These are phyloP conservation scores for Orchestes rusci DNA, from an alignment of 2,888 invertebrate species.

Conservation along the genomic window DNA sequence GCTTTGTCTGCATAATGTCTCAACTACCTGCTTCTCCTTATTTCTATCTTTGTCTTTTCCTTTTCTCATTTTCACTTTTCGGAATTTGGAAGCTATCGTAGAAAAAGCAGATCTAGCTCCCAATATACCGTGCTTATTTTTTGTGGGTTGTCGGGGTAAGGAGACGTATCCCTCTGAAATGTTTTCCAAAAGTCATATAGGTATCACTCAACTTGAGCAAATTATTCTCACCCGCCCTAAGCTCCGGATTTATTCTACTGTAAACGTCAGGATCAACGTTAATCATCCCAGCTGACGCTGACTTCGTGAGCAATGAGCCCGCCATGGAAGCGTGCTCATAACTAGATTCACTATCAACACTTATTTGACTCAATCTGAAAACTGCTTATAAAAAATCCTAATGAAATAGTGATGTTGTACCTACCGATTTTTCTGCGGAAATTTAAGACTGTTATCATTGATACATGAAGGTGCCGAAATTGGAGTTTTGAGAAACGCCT, in stretches of 20 bases:
- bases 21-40: constrained; percentile 53
- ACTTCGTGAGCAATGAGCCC: constrained; percentile 53
- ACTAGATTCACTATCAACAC: constrained; percentile 56
- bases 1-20: constrained; percentile 68
- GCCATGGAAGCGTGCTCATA: constrained; percentile 40
- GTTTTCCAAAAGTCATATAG: no score
- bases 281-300: constrained; percentile 73
- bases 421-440: constrained; percentile 35
- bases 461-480: constrained; percentile 25
- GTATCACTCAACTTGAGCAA: no score
- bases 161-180: constrained; percentile 45
- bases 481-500: constrained; percentile 55
- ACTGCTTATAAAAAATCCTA: not conserved
- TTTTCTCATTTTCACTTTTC: constrained; percentile 49
- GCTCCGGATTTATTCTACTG: constrained; percentile 48
- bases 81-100: constrained; percentile 53
- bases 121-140: constrained; percentile 38
- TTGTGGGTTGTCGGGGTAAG: constrained; percentile 42
- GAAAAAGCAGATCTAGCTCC: constrained; percentile 49
- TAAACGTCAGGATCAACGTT: constrained; percentile 57
- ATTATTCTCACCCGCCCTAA: constrained; percentile 40
- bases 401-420: not conserved
- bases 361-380: constrained; percentile 51
- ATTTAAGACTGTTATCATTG: constrained; percentile 29
- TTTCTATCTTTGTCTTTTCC: constrained; percentile 29